Conservation (phyloP, 2,113 vertebrate genomes). For the Myrmecobius fasciatus region DNA sequence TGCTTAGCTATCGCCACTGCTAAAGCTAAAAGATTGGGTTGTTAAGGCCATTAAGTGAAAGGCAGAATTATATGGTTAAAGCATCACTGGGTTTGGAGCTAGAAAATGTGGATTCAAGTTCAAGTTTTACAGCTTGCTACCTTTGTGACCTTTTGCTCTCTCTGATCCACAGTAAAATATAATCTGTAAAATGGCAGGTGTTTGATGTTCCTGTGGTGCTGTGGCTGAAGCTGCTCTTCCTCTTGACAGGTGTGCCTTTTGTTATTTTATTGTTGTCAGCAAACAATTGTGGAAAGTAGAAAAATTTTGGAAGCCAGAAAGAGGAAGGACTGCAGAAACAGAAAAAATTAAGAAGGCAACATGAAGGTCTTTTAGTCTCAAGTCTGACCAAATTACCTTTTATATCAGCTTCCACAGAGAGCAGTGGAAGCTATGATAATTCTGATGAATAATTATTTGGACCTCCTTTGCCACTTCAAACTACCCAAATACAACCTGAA, state of each 20-base stretch:
- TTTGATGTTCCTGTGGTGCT: neutral
- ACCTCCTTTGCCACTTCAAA: neutral
- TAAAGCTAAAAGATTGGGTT: neutral
- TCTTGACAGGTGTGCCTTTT: too few species aligned
- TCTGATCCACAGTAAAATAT: neutral
- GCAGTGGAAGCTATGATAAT: neutral
- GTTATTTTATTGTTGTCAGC: neutral
- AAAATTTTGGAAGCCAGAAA: neutral
- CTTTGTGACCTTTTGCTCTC: neutral
- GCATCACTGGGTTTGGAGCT: neutral
- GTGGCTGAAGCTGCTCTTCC: neutral
- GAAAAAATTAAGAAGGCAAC: neutral
- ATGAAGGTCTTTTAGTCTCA: neutral
- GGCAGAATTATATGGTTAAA: neutral
- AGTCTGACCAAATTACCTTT: neutral
- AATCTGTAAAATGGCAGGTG: neutral
- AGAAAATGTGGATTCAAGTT: neutral
- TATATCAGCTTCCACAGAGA: neutral
- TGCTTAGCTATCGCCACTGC: neutral
- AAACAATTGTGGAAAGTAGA: neutral
- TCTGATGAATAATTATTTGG: neutral
- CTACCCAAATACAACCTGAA: neutral
- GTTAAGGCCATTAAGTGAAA: neutral
- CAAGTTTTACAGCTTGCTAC: neutral
- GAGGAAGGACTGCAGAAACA: neutral